Evolutionary conservation across 2,888 invertebrate genomes (phyloP), one percentile per base, ranked within the genome.

Genomic region (Eupelmus urozonus): DNA sequence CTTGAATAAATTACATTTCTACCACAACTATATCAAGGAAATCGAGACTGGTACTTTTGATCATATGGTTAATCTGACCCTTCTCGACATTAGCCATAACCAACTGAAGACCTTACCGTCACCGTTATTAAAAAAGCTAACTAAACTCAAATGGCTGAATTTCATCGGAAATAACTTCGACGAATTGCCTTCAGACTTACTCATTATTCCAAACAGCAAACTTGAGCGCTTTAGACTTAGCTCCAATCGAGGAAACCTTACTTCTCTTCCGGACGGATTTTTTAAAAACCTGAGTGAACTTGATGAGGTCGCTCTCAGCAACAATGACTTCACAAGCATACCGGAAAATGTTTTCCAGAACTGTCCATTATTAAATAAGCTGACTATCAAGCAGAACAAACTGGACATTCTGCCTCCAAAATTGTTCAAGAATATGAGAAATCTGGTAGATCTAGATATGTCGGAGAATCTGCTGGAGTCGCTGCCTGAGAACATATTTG

Each of bases 71-170:
- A 91, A 92, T 82, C 88, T 95, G 76, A 89, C 90, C 71, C 91
- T 92, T 57, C 89, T 96, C 69, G 94, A 94, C 83, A 87, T 96
- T 40, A 94, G 94, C 93, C 91, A 92, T 83, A 96, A 95, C 86
- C 91, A 92, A 67, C 91, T 96, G 81, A 91, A 91, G 75, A 90
- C 91, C 75, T 90, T 96, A 66, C 92, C 93, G 0, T 87, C 91
- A 7, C 92, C 92, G 82, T 49, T 84, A 13, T 85, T 86, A 13
- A 59, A n/a, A 0, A 81, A 81, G 16, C 80, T 81, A 13, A 45
- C n/a, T 0, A 29, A 25, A 11, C 49, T 72, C 2, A 34, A 51
- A n/a, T 23, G 23, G 2, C 9, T 74, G 0, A 42, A 63, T 57
- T 90, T 96, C 80, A 93, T 92, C 85, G 91, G 91, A n/a, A 95